These are phyloP conservation scores for Petrocephalus microphthalmus DNA, from an alignment of 2,113 vertebrate genomes.

Conservation along the genomic window DNA sequence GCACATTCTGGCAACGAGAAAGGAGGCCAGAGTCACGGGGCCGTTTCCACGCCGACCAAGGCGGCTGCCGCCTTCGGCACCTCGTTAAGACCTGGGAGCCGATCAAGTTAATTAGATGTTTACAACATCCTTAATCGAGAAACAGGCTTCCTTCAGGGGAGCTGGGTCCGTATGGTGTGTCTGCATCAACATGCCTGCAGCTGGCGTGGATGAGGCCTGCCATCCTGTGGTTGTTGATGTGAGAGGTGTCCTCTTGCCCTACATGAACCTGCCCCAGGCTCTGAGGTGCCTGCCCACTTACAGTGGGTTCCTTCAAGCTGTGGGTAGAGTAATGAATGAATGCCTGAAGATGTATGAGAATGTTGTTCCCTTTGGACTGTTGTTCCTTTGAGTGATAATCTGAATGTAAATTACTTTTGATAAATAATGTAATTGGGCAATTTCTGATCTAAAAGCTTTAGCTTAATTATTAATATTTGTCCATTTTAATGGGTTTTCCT, in stretches of 20 bases:
- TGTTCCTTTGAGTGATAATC: background rate
- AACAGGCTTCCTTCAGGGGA: conserved; percentile 18
- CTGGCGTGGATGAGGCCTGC: background rate
- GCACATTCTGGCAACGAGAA: conserved; percentile 7
- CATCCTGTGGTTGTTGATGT: background rate
- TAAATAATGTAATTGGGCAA: background rate
- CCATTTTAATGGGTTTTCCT: background rate
- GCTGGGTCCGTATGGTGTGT: conserved; percentile 7
- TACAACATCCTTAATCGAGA: conserved; percentile 41
- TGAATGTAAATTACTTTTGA: background rate
- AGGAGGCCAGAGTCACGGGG: conserved; percentile 13
- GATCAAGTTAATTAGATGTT: conserved; percentile 53
- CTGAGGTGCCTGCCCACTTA: background rate
- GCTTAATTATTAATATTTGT: background rate
- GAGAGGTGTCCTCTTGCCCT: background rate
- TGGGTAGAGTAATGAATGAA: background rate
- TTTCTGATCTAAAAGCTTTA: background rate
- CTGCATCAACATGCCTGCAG: background rate
- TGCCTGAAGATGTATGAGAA: background rate
- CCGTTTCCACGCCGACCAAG: background rate
- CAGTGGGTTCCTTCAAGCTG: background rate
- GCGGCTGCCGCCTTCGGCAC: conserved; percentile 32
- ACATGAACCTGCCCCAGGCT: background rate
- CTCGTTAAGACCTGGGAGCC: conserved; percentile 40
- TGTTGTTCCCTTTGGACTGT: background rate